phyloP scores from a whole-genome alignment of 2,888 invertebrate species.

The Ametastegia equiseti region DNA sequence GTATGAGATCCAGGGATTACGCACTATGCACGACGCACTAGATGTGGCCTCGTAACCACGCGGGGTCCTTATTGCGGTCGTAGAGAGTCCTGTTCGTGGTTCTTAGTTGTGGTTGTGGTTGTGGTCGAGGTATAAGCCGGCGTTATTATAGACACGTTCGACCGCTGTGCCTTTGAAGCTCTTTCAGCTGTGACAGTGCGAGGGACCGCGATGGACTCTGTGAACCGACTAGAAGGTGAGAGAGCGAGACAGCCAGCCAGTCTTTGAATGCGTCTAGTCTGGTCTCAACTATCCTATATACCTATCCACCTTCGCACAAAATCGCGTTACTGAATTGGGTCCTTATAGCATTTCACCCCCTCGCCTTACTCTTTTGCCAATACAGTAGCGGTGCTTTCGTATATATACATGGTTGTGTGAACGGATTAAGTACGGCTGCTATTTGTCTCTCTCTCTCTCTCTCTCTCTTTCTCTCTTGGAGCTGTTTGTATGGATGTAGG shows the following conservation, averaged over 20 bases:
- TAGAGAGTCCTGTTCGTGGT: not conserved
- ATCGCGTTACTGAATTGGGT: slow-evolving; percentile 41
- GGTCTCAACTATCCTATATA: too few species aligned
- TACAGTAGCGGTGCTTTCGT: slow-evolving; percentile 50
- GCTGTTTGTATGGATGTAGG: too few species aligned
- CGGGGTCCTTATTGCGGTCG: slow-evolving; percentile 25
- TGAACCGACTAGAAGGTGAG: slow-evolving; percentile 29
- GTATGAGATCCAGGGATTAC: slow-evolving; percentile 18
- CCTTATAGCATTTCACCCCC: slow-evolving; percentile 26
- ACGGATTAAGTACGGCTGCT: slow-evolving; percentile 46
- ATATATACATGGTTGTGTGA: slow-evolving; percentile 37
- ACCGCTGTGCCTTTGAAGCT: slow-evolving; percentile 46
- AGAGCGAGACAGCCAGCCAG: slow-evolving; percentile 26
- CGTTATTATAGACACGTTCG: slow-evolving; percentile 49
- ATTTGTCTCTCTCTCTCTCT: not conserved
- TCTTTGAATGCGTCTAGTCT: slow-evolving; percentile 3
- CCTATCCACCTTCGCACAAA: slow-evolving; percentile 32
- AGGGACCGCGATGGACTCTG: slow-evolving; percentile 42
- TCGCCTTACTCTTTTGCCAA: not conserved
- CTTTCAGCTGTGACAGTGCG: slow-evolving; percentile 45
- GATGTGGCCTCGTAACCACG: too few species aligned
- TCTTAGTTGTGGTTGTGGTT: slow-evolving; percentile 25
- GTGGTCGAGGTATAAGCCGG: slow-evolving; percentile 41
- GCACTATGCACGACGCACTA: not conserved
- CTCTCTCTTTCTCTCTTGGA: not conserved